These are phyloP conservation scores for Tenebrosternarchus preto DNA, from an alignment of 2,113 vertebrate species.

Conservation along the genomic window DNA sequence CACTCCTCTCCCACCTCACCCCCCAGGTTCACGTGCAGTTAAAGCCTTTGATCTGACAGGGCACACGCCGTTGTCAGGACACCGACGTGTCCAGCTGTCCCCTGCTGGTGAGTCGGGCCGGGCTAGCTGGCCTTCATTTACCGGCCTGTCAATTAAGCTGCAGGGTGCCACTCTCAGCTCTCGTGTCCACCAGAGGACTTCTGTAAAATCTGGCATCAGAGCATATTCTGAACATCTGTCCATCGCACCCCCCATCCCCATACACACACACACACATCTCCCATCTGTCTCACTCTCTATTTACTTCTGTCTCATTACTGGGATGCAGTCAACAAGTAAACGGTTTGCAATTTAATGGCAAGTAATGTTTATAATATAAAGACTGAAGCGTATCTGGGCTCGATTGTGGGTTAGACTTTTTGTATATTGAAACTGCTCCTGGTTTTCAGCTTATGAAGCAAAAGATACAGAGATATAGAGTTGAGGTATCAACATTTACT, in stretches of 20 bases:
- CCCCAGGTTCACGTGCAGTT: not conserved
- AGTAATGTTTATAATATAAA: no score
- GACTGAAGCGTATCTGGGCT: no score
- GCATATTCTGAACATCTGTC: slow-evolving; percentile 21
- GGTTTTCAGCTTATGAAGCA: no score
- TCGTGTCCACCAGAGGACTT: slow-evolving; percentile 19
- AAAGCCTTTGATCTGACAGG: slow-evolving; percentile 17
- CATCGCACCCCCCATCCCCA: slow-evolving; percentile 3
- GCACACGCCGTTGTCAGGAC: not conserved
- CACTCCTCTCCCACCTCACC: not conserved
- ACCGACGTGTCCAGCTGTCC: slow-evolving; percentile 26
- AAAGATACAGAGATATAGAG: no score
- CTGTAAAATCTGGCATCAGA: slow-evolving; percentile 17
- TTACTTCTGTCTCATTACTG: not conserved
- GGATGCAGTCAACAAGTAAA: no score
- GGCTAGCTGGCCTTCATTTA: slow-evolving; percentile 32
- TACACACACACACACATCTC: no score
- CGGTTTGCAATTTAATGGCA: no score
- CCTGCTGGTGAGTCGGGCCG: not conserved
- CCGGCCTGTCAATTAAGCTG: slow-evolving; percentile 36
- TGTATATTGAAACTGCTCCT: no score
- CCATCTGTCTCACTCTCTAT: not conserved
- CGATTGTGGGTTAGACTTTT: no score
- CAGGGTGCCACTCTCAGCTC: slow-evolving; percentile 7
- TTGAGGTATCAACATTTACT: no score